phyloP scores from a whole-genome alignment of 1,140 invertebrate genomes.

The Carposina sasakii region DNA sequence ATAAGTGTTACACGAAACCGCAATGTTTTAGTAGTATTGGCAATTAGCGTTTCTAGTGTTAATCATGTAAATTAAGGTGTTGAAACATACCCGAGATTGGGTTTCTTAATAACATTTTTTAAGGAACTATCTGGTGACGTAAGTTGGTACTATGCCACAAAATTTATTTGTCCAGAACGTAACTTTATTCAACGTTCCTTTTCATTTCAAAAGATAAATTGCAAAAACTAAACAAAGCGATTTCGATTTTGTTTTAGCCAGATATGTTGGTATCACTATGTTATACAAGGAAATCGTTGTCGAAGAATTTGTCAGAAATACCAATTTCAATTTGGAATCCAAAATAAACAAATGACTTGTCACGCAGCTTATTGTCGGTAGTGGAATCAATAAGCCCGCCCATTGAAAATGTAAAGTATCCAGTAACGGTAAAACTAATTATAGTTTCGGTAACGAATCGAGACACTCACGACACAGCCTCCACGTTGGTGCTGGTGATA shows the following conservation, averaged over 20 bases:
- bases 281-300: too few species aligned
- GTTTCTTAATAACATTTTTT: too few species aligned
- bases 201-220: too few species aligned
- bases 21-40: slow-evolving; percentile 40
- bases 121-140: too few species aligned
- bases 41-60: slow-evolving; percentile 65
- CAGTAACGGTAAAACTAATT: slow-evolving; percentile 66
- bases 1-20: slow-evolving; percentile 61
- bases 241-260: too few species aligned
- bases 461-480: slow-evolving; percentile 47
- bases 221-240: too few species aligned
- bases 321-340: slow-evolving; percentile 20
- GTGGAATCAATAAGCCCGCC: slow-evolving; percentile 38
- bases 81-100: too few species aligned
- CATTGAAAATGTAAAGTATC: slow-evolving; percentile 55
- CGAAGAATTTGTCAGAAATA: slow-evolving; percentile 8
- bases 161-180: too few species aligned
- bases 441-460: slow-evolving; percentile 56
- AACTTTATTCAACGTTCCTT: too few species aligned
- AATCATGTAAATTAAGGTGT: slow-evolving; percentile 60
- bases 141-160: too few species aligned
- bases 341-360: slow-evolving; percentile 50
- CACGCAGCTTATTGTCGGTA: slow-evolving; percentile 37
- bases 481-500: slow-evolving; percentile 37
- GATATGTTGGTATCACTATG: too few species aligned